A percentile compares a stretch with the other conserved stretches of the same genome.
Conservation (phyloP, 2,113 vertebrate genomes). For the Entelurus aequoreus region DNA sequence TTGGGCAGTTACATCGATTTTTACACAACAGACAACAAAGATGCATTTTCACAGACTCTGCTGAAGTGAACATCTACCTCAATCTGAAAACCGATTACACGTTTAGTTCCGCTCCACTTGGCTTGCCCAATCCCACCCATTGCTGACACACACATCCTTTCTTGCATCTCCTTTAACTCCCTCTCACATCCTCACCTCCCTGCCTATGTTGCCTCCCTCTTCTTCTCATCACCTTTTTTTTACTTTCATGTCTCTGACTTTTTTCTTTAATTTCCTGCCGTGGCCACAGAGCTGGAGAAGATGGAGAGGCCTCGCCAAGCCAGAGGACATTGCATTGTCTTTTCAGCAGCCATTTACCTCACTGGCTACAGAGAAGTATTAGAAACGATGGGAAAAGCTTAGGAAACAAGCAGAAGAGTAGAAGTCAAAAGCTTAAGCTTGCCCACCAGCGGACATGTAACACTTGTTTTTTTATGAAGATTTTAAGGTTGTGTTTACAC, state of each 20-base stretch:
- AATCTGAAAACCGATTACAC: conserved; percentile 60
- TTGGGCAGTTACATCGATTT: conserved; percentile 11
- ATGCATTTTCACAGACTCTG: conserved; percentile 20
- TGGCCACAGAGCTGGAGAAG: conserved; percentile 51
- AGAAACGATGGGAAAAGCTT: conserved; percentile 35
- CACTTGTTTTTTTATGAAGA: too few species aligned
- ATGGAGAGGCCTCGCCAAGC: conserved; percentile 59
- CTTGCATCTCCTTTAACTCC: conserved; percentile 1
- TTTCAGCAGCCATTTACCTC: conserved; percentile 72
- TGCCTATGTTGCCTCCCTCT: conserved; percentile 8
- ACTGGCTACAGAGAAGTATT: conserved; percentile 38
- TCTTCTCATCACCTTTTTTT: conserved; percentile 12
- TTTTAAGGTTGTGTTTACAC: too few species aligned
- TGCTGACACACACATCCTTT: conserved; percentile 18
- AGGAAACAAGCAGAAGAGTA: conserved; percentile 36
- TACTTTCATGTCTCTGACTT: conserved; percentile 6
- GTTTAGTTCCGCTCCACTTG: conserved; percentile 37
- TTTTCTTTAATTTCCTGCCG: conserved; percentile 65
- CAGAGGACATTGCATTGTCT: conserved; percentile 74
- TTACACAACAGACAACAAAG: conserved; percentile 6
- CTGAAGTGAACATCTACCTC: conserved; percentile 28
- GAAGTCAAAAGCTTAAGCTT: conserved; percentile 29
- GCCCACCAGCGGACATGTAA: conserved; percentile 19
- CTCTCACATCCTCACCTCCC: conserved; percentile 19
- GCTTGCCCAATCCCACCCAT: conserved; percentile 26